These are phyloP conservation scores for Plebejus melissa DNA, from an alignment of 2,888 invertebrate species.

Conservation along the genomic window DNA sequence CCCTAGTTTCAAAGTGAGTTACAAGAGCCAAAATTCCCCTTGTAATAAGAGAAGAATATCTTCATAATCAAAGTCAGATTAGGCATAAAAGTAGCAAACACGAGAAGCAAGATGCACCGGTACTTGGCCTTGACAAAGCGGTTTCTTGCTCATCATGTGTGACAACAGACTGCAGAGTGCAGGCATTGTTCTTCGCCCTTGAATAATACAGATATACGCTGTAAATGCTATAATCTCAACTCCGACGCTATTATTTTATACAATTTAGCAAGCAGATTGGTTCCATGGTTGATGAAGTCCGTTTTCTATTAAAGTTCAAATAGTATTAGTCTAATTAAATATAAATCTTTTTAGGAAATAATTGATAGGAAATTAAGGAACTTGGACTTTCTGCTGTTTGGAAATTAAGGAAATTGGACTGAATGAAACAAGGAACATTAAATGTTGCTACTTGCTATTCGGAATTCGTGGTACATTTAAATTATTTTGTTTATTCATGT, in stretches of 20 bases:
- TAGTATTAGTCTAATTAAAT: too few species aligned
- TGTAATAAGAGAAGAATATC: background rate
- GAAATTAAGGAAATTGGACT: too few species aligned
- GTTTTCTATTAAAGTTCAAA: too few species aligned
- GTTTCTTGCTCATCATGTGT: slow-evolving; percentile 25
- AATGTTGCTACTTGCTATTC: too few species aligned
- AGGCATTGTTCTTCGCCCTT: slow-evolving; percentile 47
- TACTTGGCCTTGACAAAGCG: slow-evolving; percentile 18
- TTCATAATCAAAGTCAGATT: background rate
- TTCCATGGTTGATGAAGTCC: background rate
- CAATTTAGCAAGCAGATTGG: background rate
- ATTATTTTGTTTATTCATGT: too few species aligned
- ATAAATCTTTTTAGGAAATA: too few species aligned
- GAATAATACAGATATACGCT: slow-evolving; percentile 40
- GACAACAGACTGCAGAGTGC: slow-evolving; percentile 30
- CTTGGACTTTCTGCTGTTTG: too few species aligned
- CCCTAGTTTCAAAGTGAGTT: too few species aligned
- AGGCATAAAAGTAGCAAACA: background rate
- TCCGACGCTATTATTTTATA: background rate
- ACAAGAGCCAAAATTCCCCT: background rate
- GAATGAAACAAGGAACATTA: too few species aligned
- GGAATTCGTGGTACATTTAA: too few species aligned
- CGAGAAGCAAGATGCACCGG: slow-evolving; percentile 10
- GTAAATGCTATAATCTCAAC: background rate
- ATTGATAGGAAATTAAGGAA: too few species aligned